phyloP scores from a whole-genome alignment of 1,140 invertebrate genomes.

The Scaptomyza graminum region DNA sequence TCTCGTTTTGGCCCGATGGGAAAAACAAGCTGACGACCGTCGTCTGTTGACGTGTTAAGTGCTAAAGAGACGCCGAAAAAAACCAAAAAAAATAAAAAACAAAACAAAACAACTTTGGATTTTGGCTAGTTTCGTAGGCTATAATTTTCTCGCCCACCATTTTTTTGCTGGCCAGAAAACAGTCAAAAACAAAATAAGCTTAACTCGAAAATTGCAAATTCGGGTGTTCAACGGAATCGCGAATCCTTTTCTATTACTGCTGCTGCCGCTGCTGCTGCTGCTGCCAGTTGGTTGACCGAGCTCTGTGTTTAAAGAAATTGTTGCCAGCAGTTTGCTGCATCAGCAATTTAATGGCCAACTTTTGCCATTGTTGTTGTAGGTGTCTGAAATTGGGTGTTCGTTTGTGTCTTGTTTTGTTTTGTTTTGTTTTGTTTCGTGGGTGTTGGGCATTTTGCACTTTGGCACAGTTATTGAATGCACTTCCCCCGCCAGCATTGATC shows the following conservation, averaged over 20 bases:
- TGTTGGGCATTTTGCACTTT: conserved; percentile 50
- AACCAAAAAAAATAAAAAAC: too few species aligned
- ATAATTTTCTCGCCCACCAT: conserved; percentile 58
- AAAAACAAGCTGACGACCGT: conserved; percentile 51
- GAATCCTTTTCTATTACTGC: conserved; percentile 74
- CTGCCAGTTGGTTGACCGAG: conserved; percentile 22
- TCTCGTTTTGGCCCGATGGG: conserved; percentile 54
- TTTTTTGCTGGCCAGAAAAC: conserved; percentile 23
- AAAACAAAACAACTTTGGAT: too few species aligned
- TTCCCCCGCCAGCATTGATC: background rate
- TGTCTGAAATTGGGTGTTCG: conserved; percentile 37
- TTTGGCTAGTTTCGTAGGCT: conserved; percentile 2
- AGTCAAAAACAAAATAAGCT: conserved; percentile 53
- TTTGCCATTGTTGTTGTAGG: conserved; percentile 41
- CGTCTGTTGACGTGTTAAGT: conserved; percentile 76
- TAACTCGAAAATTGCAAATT: conserved; percentile 82
- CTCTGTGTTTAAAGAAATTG: conserved; percentile 78
- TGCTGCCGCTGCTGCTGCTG: conserved; percentile 26
- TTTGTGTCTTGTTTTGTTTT: background rate
- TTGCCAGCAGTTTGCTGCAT: conserved; percentile 66
- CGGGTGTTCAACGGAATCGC: conserved; percentile 74
- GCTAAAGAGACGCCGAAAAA: conserved; percentile 48
- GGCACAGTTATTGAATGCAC: conserved; percentile 58
- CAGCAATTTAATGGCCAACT: conserved; percentile 66
- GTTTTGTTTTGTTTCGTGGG: background rate